phyloP scores from a whole-genome alignment of 2,113 vertebrate genomes.

The Chaetops frenatus region DNA sequence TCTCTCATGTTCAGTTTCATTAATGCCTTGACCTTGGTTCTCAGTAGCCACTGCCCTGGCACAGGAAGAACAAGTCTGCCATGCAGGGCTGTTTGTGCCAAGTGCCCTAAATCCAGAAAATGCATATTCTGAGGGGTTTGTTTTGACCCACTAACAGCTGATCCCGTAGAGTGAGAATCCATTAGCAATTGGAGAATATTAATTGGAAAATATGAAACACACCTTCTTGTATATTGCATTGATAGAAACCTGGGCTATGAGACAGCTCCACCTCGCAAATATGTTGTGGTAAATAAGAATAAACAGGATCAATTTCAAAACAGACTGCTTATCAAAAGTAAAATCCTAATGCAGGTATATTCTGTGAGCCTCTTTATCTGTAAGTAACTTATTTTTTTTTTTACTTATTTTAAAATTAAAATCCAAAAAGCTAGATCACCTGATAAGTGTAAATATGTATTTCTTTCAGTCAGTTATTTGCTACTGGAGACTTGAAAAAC shows the following conservation, averaged over 20 bases:
- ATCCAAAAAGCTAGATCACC: not conserved
- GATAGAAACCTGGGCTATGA: not conserved
- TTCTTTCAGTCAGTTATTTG: not conserved
- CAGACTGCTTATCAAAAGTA: not conserved
- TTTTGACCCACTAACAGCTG: not conserved
- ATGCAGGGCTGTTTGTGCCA: not conserved
- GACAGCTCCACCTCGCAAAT: not conserved
- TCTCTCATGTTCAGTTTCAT: not conserved
- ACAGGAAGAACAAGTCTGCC: not conserved
- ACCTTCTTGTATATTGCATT: not conserved
- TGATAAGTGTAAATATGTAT: not conserved
- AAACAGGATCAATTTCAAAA: not conserved
- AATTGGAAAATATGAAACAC: not conserved
- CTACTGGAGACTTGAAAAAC: not conserved
- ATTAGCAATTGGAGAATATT: not conserved
- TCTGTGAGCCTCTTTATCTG: not conserved
- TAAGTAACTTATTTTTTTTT: not conserved
- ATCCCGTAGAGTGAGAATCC: not conserved
- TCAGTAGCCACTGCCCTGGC: not conserved
- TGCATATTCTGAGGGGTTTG: not conserved
- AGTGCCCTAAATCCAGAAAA: not conserved
- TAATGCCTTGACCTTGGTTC: not conserved
- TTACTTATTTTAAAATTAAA: not conserved
- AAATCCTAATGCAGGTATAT: not conserved
- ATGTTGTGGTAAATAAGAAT: not conserved